Conservation (phyloP, 53 echinoderm and acorn worm species). For the Mesocentrotus franciscanus region DNA sequence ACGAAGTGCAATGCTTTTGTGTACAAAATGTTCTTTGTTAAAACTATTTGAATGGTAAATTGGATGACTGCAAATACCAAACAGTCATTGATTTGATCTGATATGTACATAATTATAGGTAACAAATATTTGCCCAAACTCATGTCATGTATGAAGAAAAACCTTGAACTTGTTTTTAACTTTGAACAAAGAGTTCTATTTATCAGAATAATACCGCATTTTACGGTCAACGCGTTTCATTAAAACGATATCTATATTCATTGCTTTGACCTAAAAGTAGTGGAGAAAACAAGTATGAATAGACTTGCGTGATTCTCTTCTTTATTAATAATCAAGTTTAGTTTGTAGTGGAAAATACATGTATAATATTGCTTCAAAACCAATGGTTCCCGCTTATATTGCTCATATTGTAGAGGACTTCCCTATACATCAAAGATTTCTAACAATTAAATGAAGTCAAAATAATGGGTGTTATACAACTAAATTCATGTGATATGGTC, state of each 20-base stretch:
- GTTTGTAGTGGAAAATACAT: background rate
- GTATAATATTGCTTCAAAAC: background rate
- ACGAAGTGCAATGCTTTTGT: background rate
- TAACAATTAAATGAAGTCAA: too few species aligned
- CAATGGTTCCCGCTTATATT: background rate
- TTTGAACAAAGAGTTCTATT: conserved; percentile 13
- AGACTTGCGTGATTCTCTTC: background rate
- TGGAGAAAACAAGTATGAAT: background rate
- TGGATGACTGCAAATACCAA: background rate
- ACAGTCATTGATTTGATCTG: background rate
- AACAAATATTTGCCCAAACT: conserved; percentile 32
- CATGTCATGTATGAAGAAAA: background rate
- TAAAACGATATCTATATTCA: conserved; percentile 11
- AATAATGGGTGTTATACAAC: too few species aligned
- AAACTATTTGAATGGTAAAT: background rate
- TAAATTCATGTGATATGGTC: background rate
- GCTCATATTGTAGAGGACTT: background rate
- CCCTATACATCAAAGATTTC: too few species aligned
- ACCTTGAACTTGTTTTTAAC: conserved; percentile 4
- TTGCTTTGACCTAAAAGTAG: conserved; percentile 8
- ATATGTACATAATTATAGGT: background rate
- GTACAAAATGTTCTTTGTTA: background rate
- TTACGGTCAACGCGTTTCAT: background rate
- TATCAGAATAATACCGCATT: background rate
- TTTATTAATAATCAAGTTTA: background rate